These are phyloP conservation scores for Pterostichus madidus DNA, from an alignment of 2,888 invertebrate species.

Conservation along the genomic window DNA sequence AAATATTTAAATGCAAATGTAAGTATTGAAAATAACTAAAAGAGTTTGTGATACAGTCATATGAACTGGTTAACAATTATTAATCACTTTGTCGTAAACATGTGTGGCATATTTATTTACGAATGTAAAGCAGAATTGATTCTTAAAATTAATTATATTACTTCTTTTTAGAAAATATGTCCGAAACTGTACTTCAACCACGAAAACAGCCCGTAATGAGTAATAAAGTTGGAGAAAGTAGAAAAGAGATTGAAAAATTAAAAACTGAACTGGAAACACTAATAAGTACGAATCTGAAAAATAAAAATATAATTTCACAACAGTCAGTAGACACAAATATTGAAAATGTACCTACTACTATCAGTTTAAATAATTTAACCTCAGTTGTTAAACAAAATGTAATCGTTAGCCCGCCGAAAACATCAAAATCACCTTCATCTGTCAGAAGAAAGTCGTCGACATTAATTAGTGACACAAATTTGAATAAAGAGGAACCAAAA, in stretches of 20 bases:
- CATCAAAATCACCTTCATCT: constrained; percentile 3
- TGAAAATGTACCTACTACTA: constrained; percentile 10
- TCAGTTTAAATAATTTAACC: constrained; percentile 25
- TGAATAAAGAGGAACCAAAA: constrained; percentile 65
- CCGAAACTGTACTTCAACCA: constrained; percentile 26
- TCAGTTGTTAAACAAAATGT: constrained; percentile 36
- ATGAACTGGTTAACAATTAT: no score
- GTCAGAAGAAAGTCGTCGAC: constrained; percentile 18
- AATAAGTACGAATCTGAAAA: constrained; percentile 71
- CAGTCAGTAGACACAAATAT: background rate
- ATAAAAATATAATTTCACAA: constrained; percentile 18
- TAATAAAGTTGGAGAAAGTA: constrained; percentile 72
- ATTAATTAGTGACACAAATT: constrained; percentile 29
- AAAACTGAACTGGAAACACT: constrained; percentile 74
- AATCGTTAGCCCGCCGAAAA: constrained; percentile 20
- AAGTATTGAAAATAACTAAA: background rate
- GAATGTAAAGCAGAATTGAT: background rate
- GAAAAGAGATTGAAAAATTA: constrained; percentile 74
- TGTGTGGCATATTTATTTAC: background rate
- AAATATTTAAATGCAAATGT: constrained; percentile 26
- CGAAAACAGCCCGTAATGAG: background rate
- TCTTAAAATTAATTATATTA: no score
- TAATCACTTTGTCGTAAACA: no score
- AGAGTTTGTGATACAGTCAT: no score
- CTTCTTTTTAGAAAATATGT: constrained; percentile 25